phyloP scores from a whole-genome alignment of 2,113 vertebrate genomes.

The Halcyon malimbica region DNA sequence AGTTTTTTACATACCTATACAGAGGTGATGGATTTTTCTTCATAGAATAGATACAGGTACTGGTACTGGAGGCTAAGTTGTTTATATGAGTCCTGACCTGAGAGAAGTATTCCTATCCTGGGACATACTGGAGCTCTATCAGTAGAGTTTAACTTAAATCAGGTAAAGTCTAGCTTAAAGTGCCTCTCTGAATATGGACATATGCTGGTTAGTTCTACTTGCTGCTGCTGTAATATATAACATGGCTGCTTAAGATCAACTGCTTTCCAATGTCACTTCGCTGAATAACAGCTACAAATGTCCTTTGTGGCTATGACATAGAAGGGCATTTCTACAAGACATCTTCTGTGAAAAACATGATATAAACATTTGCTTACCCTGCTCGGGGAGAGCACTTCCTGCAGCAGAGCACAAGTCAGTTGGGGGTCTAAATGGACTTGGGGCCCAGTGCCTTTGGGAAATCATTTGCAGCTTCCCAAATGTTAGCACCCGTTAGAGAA shows the following conservation, averaged over 20 bases:
- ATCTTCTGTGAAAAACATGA: background rate
- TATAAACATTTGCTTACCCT: background rate
- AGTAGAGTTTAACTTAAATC: background rate
- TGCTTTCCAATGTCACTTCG: background rate
- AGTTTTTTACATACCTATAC: background rate
- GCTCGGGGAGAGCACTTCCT: background rate
- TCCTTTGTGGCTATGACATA: background rate
- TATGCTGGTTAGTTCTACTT: background rate
- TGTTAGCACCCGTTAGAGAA: background rate
- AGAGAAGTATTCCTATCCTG: background rate
- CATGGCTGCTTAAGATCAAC: background rate
- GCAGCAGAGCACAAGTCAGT: background rate
- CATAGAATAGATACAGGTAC: background rate
- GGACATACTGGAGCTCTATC: background rate
- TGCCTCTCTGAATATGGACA: background rate
- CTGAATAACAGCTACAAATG: background rate
- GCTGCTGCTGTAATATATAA: background rate
- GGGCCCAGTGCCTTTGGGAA: background rate
- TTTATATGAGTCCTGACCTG: background rate
- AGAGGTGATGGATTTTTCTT: background rate
- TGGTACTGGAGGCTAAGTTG: background rate
- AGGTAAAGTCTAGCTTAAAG: background rate
- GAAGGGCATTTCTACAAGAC: background rate
- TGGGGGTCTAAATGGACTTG: background rate
- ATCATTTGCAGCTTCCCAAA: background rate